Base-by-base conservation (phyloP, 2,888 invertebrate genomes). In the Drosophila birchii region DNA sequence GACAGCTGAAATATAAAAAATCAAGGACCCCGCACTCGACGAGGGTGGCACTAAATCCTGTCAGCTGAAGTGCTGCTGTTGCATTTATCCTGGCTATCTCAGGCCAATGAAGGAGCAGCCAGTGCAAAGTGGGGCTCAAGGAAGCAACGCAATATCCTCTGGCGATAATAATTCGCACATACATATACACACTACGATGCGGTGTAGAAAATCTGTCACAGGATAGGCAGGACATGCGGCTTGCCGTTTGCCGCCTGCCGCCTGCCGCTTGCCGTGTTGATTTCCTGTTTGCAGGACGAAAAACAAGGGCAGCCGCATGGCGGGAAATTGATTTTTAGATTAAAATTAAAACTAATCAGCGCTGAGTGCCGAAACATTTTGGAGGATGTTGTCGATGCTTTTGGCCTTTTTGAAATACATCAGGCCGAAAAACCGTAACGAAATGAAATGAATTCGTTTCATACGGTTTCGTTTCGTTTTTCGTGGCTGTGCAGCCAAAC, bases 301-400 rank as follows among this genome's bases (percentile, higher is more conserved):
- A 69, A 86, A 82, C 79, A 79, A 63, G 71, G 61, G 59, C 56
- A 78, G 44, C 76, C 63, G 83, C 67, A 77, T 63, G 81, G 89
- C 90, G 84, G 90, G 88, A 90, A 90, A 90, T 90, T 90, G 89
- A 90, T 90, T 90, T 90, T 88, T 85, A 86, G 90, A 90, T 90
- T 90, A 90, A 90, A 90, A 88, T 88, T 89, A 90, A 90, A 90
- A 90, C 90, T 90, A 90, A 90, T 90, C 89, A 89, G 86, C 76
- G 82, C 76, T 88, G 89, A 90, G 90, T 90, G 89, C 76, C 77
- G 60, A 43, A 43, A 53, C 59, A 43, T 26, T 34, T 68, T 45
- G 54, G 57, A 62, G 71, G 71, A 69, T 67, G 60, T 51, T 67
- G 60, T 44, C 51, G 66, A 36, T 51, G 68, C 51, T 53, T 57